A percentile compares a stretch with the other conserved stretches of the same genome.
These are phyloP conservation scores for Brenthis ino DNA, from an alignment of 2,888 invertebrate genomes.

Conservation along the genomic window DNA sequence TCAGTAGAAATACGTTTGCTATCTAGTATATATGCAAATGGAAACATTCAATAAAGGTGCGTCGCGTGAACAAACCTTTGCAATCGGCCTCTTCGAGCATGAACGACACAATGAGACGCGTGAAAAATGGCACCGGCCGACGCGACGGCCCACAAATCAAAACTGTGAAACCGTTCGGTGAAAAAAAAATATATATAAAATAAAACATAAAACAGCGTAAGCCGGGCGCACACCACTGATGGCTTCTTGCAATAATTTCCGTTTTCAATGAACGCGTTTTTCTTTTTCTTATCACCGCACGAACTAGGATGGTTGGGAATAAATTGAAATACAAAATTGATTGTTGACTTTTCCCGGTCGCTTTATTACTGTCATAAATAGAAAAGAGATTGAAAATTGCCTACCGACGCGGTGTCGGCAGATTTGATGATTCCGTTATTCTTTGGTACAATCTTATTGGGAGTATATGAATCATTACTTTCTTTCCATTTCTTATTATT, in stretches of 20 bases:
- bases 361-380: constrained; percentile 82
- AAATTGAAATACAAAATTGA: constrained; percentile 83
- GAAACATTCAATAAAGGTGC: constrained; percentile 52
- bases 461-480: constrained; percentile 48
- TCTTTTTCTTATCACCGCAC: constrained; percentile 81
- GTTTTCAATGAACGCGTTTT: constrained; percentile 80
- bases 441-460: constrained; percentile 51
- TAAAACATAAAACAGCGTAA: constrained; percentile 61
- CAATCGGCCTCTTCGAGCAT: constrained; percentile 54
- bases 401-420: constrained; percentile 62
- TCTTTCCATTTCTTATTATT: constrained; percentile 24
- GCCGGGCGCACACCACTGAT: constrained; percentile 75
- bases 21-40: constrained; percentile 49
- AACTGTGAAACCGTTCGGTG: constrained; percentile 60
- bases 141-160: constrained; percentile 70
- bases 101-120: constrained; percentile 67
- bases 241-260: constrained; percentile 83
- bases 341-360: constrained; percentile 81
- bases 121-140: constrained; percentile 66
- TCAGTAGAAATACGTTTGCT: neutral
- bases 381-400: constrained; percentile 80
- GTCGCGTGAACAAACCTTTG: constrained; percentile 55
- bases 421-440: constrained; percentile 63
- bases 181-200: constrained; percentile 56
- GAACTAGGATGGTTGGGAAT: constrained; percentile 81